Evolutionary conservation across 2,888 invertebrate genomes (phyloP), one percentile per base, ranked within the genome.

Genomic region (Sesia apiformis): DNA sequence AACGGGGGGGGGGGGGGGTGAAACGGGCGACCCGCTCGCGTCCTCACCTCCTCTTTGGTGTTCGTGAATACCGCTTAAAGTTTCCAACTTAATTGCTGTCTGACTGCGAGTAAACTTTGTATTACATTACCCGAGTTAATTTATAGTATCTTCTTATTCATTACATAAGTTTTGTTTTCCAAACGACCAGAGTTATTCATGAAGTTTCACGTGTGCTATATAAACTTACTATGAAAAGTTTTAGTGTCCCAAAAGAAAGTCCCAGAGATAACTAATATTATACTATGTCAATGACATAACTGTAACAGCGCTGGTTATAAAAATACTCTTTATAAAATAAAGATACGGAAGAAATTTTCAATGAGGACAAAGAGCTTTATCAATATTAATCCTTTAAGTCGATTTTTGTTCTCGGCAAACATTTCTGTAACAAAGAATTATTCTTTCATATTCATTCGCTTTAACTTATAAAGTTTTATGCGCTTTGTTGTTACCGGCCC

Each of bases 81-180:
- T 87, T 88, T 76, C 76, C 74, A 67, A 67, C 79, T 78, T 86
- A 87, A 88, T 88, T 89, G 83, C 84, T 84, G 86, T 86, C 84
- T 85, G 83, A 81, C 81, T 83, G 71, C 69, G 80, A 85, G 81
- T 86, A 84, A 88, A 87, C 81, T 84, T 86, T 85, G 84, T 86
- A 84, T 86, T 81, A 85, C 84, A 83, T 84, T 86, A 87, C 79
- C 75, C 75, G 72, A 82, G 74, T 83, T 86, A 82, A 86, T 87
- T 86, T 87, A 84, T 86, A 80, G 80, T 81, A 69, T 76, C 81
- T 83, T 82, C 81, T 82, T 84, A 83, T 82, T 84, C 82, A 84
- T 82, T 77, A 78, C 76, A 69, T 68, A 68, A 71, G 78, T 72
- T 79, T 74, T 74, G 73, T 81, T 80, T 76, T 78, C 73, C 67